These are phyloP conservation scores for Rhingia rostrata DNA, from an alignment of 2,888 invertebrate genomes.

Conservation along the genomic window DNA sequence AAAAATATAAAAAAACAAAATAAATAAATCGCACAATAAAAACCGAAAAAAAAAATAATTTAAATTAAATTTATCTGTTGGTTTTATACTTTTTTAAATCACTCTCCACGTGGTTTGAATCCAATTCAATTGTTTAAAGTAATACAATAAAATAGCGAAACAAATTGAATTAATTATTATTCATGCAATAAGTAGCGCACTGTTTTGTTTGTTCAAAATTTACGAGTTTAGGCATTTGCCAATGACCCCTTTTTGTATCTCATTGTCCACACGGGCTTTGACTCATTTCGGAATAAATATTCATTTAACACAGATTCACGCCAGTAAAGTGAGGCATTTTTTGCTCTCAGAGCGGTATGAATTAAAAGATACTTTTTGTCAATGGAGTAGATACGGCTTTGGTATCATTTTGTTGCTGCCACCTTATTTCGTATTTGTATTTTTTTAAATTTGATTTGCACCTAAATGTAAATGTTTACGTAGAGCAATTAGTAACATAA, in stretches of 20 bases:
- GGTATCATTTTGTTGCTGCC: background rate
- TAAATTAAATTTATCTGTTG: constrained; percentile 48
- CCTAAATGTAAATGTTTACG: background rate
- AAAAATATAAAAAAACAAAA: no score
- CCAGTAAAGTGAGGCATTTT: constrained; percentile 15
- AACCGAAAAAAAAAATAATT: background rate
- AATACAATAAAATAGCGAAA: constrained; percentile 9
- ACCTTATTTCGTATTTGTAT: constrained; percentile 13
- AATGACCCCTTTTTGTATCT: constrained; percentile 42
- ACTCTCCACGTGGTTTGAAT: constrained; percentile 42
- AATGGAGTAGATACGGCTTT: constrained; percentile 6
- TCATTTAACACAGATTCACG: constrained; percentile 49
- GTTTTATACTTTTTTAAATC: constrained; percentile 40
- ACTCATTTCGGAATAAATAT: constrained; percentile 35
- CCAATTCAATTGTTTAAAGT: constrained; percentile 55
- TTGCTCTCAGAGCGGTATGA: background rate
- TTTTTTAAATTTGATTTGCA: no score
- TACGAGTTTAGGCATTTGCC: constrained; percentile 33
- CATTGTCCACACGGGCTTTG: background rate
- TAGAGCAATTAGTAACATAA: no score
- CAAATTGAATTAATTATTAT: constrained; percentile 42
- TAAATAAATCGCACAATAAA: background rate
- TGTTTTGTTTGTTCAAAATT: constrained; percentile 30
- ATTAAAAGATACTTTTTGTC: constrained; percentile 8
- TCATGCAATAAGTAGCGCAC: constrained; percentile 51